These are phyloP conservation scores for Drosophila jambulina DNA, from an alignment of 1,140 invertebrate genomes.

Conservation along the genomic window DNA sequence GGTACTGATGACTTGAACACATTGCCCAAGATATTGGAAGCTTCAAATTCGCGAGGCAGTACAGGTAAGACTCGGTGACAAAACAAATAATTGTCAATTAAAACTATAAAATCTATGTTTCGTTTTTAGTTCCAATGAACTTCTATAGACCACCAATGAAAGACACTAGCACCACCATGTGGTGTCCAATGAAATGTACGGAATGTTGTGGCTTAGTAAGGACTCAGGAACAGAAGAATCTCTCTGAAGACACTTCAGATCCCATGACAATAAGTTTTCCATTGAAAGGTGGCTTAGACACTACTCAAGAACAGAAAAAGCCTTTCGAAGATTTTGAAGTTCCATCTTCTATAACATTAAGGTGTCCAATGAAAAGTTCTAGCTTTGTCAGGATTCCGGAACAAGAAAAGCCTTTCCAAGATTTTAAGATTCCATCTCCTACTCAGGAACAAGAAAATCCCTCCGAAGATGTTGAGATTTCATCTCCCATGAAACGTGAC, in stretches of 20 bases:
- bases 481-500: neutral
- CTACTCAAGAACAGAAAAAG: neutral
- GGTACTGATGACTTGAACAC: conserved; percentile 30
- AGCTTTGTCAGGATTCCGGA: neutral
- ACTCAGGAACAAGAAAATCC: neutral
- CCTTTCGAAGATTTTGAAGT: neutral
- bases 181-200: conserved; percentile 12
- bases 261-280: neutral
- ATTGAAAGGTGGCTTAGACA: conserved; percentile 1
- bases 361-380: neutral
- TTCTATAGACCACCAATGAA: neutral
- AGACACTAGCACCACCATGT: conserved; percentile 63
- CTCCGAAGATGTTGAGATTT: no score
- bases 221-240: neutral
- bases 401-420: neutral
- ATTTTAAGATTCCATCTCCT: neutral
- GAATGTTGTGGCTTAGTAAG: neutral
- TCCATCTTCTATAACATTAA: neutral
- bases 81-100: neutral
- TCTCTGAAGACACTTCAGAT: no score
- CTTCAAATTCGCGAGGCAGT: neutral
- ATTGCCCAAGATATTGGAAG: conserved; percentile 22
- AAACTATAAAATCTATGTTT: neutral
- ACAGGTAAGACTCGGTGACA: neutral
- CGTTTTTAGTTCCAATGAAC: neutral